Percentiles rank a stretch among this genome's conserved stretches.
These are phyloP conservation scores for Pseudomyrmex concolor DNA, from an alignment of 1,140 invertebrate genomes.

Conservation along the genomic window DNA sequence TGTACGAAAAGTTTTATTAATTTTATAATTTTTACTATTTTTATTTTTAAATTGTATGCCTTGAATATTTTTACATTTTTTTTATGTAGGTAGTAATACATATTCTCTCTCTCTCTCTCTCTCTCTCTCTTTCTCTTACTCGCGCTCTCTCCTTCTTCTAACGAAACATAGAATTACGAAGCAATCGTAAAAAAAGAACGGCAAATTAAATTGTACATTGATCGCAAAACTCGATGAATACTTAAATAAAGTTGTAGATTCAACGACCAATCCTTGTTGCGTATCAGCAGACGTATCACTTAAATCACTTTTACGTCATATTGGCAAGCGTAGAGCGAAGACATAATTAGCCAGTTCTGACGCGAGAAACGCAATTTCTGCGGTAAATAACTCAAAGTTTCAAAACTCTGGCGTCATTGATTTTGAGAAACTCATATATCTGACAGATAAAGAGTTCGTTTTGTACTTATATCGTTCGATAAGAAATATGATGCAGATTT, in stretches of 20 bases:
- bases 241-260: not conserved
- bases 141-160: not conserved
- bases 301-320: constrained; percentile 5
- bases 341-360: not conserved
- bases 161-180: not conserved
- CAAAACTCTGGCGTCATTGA: not conserved
- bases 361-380: not conserved
- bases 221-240: no score
- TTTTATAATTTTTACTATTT: not conserved
- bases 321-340: not conserved
- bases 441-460: not conserved
- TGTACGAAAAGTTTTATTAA: not conserved
- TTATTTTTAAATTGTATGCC: not conserved
- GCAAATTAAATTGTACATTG: not conserved
- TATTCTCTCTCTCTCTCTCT: no score
- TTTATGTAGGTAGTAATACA: not conserved
- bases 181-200: not conserved
- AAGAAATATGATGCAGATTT: not conserved
- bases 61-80: not conserved
- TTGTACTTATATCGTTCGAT: not conserved
- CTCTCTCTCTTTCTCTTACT: no score
- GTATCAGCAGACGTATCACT: not conserved
- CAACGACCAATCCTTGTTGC: not conserved
- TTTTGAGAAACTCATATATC: not conserved
- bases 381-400: not conserved